Evolutionary conservation across 2,113 vertebrate species (phyloP), one percentile per base, ranked within the genome.

Genomic region (Cariama cristata): DNA sequence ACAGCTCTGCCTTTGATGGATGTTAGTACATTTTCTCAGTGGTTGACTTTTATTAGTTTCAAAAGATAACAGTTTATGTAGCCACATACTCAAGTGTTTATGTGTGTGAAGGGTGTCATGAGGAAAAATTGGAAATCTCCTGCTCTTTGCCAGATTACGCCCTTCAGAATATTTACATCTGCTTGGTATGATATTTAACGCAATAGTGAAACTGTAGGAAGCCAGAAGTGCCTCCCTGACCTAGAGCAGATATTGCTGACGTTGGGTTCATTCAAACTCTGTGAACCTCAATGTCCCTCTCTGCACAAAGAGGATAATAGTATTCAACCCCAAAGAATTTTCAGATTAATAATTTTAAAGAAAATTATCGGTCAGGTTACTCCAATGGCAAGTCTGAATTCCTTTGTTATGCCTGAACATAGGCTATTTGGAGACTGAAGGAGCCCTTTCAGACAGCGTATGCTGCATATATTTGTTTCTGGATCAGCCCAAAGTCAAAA

Each of bases 31-130:
- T 97, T 98, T 98, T 96, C 88, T 97, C 93, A 90, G 95, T 95
- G 94, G 71, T 88, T 98, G 98, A 71, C 86, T 98, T 98, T 98
- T 98, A 97, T 97, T 96, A 92, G 83, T 97, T 97, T 98, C 88
- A 93, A 97, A 98, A 98, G 96, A 97, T 97, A 98, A 91, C 84
- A 91, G 86, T 82, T 76, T 89, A 59, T 95, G 86, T 74, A 96
- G 79, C 75, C 91, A 86, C 63, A 87, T 53, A 84, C 6, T 10
- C 73, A 58, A 84, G 32, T 94, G 33, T 79, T 96, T 94, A 50
- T 75, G 72, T 92, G 76, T 97, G 68, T 87, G 86, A 97, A 97
- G 87, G 91, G n/a, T 9, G 28, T 56, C 67, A 91, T 82, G 47
- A 93, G 62, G 76, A 95, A 97, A 97, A 86, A 95, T 62, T 32